These are phyloP conservation scores for Columba guinea DNA, from an alignment of 2,797 vertebrate genomes.

Conservation along the genomic window DNA sequence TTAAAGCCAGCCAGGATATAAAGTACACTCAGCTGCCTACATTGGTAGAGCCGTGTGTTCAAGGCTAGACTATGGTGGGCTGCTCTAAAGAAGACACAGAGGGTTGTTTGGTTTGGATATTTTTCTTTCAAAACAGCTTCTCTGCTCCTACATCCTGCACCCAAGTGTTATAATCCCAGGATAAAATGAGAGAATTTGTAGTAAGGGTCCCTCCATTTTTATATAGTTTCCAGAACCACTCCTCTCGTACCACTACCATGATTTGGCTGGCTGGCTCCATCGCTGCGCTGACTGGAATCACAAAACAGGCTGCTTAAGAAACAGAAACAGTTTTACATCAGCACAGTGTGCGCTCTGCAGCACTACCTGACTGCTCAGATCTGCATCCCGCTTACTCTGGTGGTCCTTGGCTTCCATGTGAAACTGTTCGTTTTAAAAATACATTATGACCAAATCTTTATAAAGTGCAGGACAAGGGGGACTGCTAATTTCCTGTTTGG, in stretches of 20 bases:
- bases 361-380: neutral
- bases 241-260: neutral
- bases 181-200: neutral
- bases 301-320: neutral
- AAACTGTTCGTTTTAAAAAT: neutral
- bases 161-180: neutral
- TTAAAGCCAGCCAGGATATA: neutral
- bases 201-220: neutral
- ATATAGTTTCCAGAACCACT: neutral
- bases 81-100: neutral
- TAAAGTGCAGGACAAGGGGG: neutral
- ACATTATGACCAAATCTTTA: neutral
- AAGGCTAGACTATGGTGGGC: neutral
- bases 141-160: neutral
- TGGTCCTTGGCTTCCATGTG: neutral
- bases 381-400: neutral
- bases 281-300: neutral
- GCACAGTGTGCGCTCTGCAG: neutral
- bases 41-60: neutral
- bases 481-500: slow-evolving; percentile 22
- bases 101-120: neutral
- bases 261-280: neutral
- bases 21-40: neutral
- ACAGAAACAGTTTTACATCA: neutral
- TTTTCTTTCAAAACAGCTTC: neutral